Evolutionary conservation across 2,888 invertebrate genomes (phyloP), one percentile per base, ranked within the genome.

Genomic region (Conomelus anceps): DNA sequence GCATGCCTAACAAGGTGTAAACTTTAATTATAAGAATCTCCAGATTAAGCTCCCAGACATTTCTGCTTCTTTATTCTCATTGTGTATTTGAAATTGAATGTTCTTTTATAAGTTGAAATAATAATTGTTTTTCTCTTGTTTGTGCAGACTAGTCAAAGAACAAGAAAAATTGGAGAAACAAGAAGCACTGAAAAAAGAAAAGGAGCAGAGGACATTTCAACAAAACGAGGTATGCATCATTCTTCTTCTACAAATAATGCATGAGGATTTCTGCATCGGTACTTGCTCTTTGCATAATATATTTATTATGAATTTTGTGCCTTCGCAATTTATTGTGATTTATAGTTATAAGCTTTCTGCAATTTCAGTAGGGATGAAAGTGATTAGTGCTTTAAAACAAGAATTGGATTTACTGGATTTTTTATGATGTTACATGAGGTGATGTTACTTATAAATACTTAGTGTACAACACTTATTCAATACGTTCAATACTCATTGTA

Each of bases 151-250:
- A 91, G 94, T 95, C 90, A 95, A 96, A 92, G 96, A 96, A 92
- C 94, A 96, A 88, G 97, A 98, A 93, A 95, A 97, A 91, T 95
- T 96, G 22, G 98, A 98, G 92, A 95, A 97, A 91, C 96, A 97
- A 90, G 98, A 98, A 93, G 96, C 97, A 89, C 96, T 96, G 85
- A 95, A 97, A 91, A 94, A 98, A 92, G 97, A 97, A 93, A 95
- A 97, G 92, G 97, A 97, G 93, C 95, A 96, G 88, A 94, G 97
- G 91, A 96, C 97, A 92, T 97, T 98, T 92, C 98, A 98, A 93
- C 94, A 98, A 84, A 94, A 98, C 92, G 98, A 98, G 97, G 98
- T 98, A 94, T 94, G 94, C 7, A n/a, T n/a, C 20, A 63, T 63
- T 6, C 4, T 63, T 63, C n/a, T 63, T 3, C 0, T n/a, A n/a